These are phyloP conservation scores for Spialia ferax DNA, from an alignment of 2,888 invertebrate genomes.

Conservation along the genomic window DNA sequence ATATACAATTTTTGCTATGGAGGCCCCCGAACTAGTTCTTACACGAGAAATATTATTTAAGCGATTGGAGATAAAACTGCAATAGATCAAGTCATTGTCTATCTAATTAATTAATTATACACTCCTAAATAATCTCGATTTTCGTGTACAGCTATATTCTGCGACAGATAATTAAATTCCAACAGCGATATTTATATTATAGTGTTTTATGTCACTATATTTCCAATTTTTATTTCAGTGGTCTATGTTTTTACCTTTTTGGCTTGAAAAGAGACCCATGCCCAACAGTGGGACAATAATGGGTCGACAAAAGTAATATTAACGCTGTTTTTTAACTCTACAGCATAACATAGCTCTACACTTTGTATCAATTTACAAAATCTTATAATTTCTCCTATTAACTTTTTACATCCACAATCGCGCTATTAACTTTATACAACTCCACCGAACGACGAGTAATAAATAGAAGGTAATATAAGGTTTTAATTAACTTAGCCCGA, in stretches of 20 bases:
- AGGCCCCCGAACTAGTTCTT: conserved; percentile 44
- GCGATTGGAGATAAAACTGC: conserved; percentile 41
- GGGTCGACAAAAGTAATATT: too few species aligned
- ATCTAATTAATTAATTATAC: conserved; percentile 44
- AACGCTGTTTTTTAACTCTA: too few species aligned
- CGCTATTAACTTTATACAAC: conserved; percentile 25
- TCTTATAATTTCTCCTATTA: conserved; percentile 22
- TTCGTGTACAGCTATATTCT: conserved; percentile 24
- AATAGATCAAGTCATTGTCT: conserved; percentile 42
- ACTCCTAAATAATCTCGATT: conserved; percentile 44
- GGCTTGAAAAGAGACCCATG: too few species aligned
- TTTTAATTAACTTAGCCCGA: conserved; percentile 27
- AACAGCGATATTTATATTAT: too few species aligned
- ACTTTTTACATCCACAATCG: conserved; percentile 38
- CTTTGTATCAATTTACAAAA: conserved; percentile 27
- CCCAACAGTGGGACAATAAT: too few species aligned
- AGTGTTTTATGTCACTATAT: background rate
- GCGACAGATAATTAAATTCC: background rate
- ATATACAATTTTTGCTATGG: conserved; percentile 42
- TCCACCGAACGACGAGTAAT: conserved; percentile 22
- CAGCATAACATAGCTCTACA: conserved; percentile 15
- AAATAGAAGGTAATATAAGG: conserved; percentile 23
- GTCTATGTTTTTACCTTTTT: background rate
- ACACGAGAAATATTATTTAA: conserved; percentile 40
- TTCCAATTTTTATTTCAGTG: too few species aligned